These are phyloP conservation scores for Stenurella melanura DNA, from an alignment of 2,888 invertebrate species.

Conservation along the genomic window DNA sequence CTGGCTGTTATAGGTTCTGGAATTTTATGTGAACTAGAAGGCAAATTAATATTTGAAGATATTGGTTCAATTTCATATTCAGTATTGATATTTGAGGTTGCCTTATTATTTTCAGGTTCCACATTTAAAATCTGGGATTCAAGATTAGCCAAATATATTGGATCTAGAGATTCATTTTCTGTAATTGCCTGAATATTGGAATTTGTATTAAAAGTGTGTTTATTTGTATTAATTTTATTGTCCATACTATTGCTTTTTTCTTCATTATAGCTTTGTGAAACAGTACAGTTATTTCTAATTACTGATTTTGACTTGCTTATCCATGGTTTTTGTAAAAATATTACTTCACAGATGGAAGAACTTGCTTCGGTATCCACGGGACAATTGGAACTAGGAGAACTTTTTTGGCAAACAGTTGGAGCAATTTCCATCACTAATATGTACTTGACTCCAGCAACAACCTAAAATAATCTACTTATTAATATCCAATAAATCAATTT, in stretches of 20 bases:
- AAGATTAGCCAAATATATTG: conserved; percentile 63
- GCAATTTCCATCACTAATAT: conserved; percentile 75
- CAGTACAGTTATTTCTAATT: conserved; percentile 80
- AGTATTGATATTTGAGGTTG: neutral
- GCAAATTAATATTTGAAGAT: neutral
- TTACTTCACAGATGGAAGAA: conserved; percentile 75
- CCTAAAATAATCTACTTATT: conserved; percentile 70
- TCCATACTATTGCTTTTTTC: conserved; percentile 23
- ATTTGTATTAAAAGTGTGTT: neutral
- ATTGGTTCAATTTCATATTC: neutral
- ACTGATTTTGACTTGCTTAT: conserved; percentile 78
- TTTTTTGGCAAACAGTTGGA: conserved; percentile 65
- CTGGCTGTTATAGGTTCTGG: neutral
- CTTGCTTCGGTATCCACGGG: conserved; percentile 61
- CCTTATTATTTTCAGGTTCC: conserved; percentile 7
- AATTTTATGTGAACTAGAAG: neutral
- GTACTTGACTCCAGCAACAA: conserved; percentile 79
- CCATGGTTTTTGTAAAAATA: conserved; percentile 82
- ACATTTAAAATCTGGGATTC: conserved; percentile 68
- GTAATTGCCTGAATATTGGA: neutral
- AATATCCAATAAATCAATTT: neutral
- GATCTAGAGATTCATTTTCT: conserved; percentile 38
- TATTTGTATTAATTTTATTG: conserved; percentile 14
- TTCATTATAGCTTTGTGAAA: conserved; percentile 71
- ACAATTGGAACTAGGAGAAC: conserved; percentile 70